Conservation (phyloP, 2,888 invertebrate genomes). For the Limnephilus marmoratus region DNA sequence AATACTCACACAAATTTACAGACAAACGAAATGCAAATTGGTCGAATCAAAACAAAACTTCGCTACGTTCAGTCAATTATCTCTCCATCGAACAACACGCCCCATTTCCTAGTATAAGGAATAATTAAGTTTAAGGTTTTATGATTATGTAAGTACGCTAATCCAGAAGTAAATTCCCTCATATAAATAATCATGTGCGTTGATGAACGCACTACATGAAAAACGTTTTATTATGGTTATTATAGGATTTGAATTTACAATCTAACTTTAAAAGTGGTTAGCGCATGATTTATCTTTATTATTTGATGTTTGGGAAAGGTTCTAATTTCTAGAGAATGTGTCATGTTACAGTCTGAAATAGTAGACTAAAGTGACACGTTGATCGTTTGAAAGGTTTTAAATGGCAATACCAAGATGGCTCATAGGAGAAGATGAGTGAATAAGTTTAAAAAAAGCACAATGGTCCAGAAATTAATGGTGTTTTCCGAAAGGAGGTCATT, state of each 20-base stretch:
- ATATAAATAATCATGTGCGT: background rate
- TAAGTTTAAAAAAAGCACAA: too few species aligned
- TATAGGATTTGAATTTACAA: background rate
- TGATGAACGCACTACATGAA: background rate
- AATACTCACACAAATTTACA: too few species aligned
- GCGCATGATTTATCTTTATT: background rate
- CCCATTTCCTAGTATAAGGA: background rate
- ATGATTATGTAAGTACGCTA: background rate
- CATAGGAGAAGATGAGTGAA: too few species aligned
- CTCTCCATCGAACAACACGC: background rate
- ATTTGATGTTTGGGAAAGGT: background rate
- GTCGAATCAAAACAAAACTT: too few species aligned
- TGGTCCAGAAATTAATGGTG: too few species aligned
- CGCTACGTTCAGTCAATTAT: background rate
- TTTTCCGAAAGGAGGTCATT: too few species aligned
- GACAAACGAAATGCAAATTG: too few species aligned
- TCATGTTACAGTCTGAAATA: background rate
- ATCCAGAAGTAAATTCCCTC: background rate
- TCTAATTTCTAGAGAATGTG: background rate
- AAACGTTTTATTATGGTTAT: background rate
- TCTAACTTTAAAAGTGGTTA: background rate
- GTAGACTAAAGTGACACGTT: too few species aligned
- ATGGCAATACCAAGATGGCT: too few species aligned
- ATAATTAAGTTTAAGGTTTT: background rate
- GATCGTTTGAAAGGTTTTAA: too few species aligned